Evolutionary conservation across 2,797 vertebrate species (phyloP), one percentile per base, ranked within the genome.

Genomic region (Platyrinchus mystaceus): DNA sequence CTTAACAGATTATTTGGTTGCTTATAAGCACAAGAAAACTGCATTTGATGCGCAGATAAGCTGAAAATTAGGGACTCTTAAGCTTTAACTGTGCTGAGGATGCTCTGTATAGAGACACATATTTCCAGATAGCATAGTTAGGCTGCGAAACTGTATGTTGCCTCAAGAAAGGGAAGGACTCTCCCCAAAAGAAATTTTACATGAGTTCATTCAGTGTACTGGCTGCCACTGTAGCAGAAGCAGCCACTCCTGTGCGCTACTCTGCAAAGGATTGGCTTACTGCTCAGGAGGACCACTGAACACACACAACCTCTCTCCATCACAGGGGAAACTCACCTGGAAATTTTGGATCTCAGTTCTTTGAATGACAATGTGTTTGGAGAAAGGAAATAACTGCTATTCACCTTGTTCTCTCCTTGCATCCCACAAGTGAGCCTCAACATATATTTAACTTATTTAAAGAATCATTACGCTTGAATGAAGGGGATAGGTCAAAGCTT

Each of bases 241-340:
- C 6, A 53, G 37, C 18, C 1, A 2, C 8, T 80, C 6, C 32
- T 66, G 6, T 18, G 12, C 0, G 0, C 14, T 63, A 17, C 20
- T 56, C 16, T 59, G 20, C 52, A 75, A 47, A 79, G 16, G 20
- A 23, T 30, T 37, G 17, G 7, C 23, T 74, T 34, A 15, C 7
- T 2, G 5, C 62, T 56, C 14, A 32, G 67, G 24, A 68, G 21
- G 23, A 64, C 44, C 3, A 16, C 8, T 5, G 3, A 16, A 14
- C 34, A 36, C 0, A 2, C 16, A n/a, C 2, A 53, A 19, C 28
- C 15, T 37, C 27, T 53, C 67, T 76, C 37, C 9, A 14, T 60
- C 47, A 55, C 21, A 50, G 24, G 3, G 7, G 14, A 91, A 87
- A 73, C 9, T 7, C 9, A 15, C 37, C 6, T n/a, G 32, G 30